Base-by-base conservation (phyloP, 2,888 invertebrate genomes). In the Drosophila antonietae region DNA sequence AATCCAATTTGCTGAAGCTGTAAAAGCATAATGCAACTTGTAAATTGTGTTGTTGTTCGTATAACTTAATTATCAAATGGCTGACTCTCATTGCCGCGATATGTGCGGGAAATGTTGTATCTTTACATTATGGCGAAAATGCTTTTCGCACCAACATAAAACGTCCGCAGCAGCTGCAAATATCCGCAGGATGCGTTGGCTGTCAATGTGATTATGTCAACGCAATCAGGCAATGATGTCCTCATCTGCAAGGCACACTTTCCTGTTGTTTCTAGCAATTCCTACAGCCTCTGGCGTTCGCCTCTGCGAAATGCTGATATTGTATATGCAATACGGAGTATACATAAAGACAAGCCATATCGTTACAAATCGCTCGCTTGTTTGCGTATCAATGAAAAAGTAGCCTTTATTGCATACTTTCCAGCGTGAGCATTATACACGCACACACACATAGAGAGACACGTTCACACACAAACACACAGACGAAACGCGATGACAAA, bases 301-400 rank as follows among this genome's bases (percentile, higher is more conserved):
- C 41, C 23, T 15, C 37, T 44, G 53, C 55, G 41, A 68, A 46
- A 64, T 39, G 49, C 47, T 46, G 12, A 52, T 37, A 47, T 7
- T 23, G 41, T 41, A 20, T 43, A 43, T 20, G 49, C 35, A 41
- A 52, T 57, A 18, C 35, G 20, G 28, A 43, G 33, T 12, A 57
- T 28, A 59, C 51, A 58, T 33, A 28, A 44, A 49, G 15, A 51
- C 63, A 73, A 68, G 65, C 62, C 73, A 69, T 79, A 77, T 79
- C 74, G 80, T 46, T 62, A 63, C 73, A 74, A 80, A 74, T 75
- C 78, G 80, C 43, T 68, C 20, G 68, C 82, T 84, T 84, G 75
- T 84, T 84, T 84, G 83, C 83, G 73, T 87, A 87, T 82, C 88
- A 83, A 84, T 88, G 83, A 88, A 79, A 75, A 73, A 79, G 74